Evolutionary conservation across 1,140 invertebrate species (phyloP).

Genomic region (Drosophila dunni): DNA sequence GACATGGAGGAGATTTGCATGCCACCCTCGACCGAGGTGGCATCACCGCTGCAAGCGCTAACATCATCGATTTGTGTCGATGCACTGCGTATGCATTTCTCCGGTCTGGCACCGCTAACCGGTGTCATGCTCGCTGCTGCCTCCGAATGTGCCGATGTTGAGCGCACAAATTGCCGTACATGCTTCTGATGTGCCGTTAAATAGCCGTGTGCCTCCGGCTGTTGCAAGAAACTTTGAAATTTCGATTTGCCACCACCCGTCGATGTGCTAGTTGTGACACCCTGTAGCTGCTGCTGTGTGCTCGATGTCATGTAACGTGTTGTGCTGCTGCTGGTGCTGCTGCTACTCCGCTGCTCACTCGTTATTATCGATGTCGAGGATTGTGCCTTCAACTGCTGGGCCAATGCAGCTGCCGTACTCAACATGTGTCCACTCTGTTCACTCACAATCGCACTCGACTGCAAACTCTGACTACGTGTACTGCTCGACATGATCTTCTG

Average conservation of each 20-base stretch:
- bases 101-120: constrained; percentile 52
- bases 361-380: constrained; percentile 81
- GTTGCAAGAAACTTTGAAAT: constrained; percentile 82
- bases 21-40: constrained; percentile 29
- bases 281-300: constrained; percentile 3
- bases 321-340: constrained; percentile 55
- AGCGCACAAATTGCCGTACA: constrained; percentile 83
- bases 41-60: constrained; percentile 27
- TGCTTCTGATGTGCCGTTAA: constrained; percentile 83
- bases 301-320: constrained; percentile 56
- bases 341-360: constrained; percentile 71
- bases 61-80: constrained; percentile 83
- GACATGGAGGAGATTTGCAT: constrained; percentile 71
- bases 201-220: constrained; percentile 75
- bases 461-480: constrained; percentile 78
- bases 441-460: constrained; percentile 73
- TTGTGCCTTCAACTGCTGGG: constrained; percentile 78
- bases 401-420: constrained; percentile 46
- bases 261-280: not conserved
- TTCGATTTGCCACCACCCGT: constrained; percentile 57
- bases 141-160: constrained; percentile 83
- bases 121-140: constrained; percentile 61
- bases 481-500: constrained; percentile 78
- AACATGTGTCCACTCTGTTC: constrained; percentile 58
- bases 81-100: constrained; percentile 82